A percentile compares a stretch with the other conserved stretches of the same genome.
Conservation (phyloP, 2,888 invertebrate genomes). For the Caenorhabditis angaria region DNA sequence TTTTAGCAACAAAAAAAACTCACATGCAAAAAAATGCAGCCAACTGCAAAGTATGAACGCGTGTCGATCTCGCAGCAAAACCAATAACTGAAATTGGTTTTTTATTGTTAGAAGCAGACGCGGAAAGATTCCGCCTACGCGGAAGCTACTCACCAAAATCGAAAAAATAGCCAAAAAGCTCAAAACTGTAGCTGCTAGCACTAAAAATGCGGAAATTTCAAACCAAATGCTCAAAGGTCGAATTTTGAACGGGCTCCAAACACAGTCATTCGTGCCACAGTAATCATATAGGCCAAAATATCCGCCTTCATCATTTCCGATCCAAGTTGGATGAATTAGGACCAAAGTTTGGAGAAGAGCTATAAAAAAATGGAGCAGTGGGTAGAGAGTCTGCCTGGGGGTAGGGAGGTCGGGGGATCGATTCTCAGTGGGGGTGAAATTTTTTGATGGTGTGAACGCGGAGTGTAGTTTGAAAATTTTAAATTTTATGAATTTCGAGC, state of each 20-base stretch:
- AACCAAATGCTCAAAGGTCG: constrained; percentile 85
- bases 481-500: no score
- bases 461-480: no score
- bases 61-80: constrained; percentile 60
- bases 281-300: constrained; percentile 91
- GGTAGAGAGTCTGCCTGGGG: no score
- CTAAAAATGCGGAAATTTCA: constrained; percentile 86
- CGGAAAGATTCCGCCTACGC: not conserved
- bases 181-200: constrained; percentile 84
- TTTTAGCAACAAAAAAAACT: constrained; percentile 74
- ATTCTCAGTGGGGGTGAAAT: no score
- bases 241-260: constrained; percentile 54
- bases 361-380: constrained; percentile 23
- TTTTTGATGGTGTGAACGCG: no score
- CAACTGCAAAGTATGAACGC: constrained; percentile 93
- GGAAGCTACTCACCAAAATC: constrained; percentile 78
- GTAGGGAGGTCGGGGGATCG: no score
- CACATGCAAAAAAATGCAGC: constrained; percentile 94
- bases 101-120: not conserved
- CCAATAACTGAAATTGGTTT: constrained; percentile 49
- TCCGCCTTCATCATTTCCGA: constrained; percentile 77
- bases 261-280: constrained; percentile 75
- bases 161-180: constrained; percentile 86
- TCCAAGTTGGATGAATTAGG: constrained; percentile 85
- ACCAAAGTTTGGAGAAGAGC: constrained; percentile 93